Conservation (phyloP, 2,797 vertebrate genomes). For the Corythornis leucogaster region DNA sequence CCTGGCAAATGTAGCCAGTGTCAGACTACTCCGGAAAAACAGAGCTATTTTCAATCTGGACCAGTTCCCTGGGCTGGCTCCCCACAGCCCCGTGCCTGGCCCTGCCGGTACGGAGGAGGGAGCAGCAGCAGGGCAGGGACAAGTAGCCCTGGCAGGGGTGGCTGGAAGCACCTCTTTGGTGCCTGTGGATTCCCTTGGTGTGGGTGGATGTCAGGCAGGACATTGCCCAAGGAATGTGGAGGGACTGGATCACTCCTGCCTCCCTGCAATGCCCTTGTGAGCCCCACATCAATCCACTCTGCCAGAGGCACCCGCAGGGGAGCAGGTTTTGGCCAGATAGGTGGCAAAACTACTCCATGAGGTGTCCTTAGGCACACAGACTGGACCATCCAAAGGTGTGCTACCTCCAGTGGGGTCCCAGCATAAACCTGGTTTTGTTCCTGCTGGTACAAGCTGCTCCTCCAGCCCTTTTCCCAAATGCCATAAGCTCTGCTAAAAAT, state of each 20-base stretch:
- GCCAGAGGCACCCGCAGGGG: background rate
- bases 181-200: background rate
- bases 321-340: background rate
- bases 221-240: background rate
- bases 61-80: constrained; percentile 7
- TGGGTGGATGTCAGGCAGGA: background rate
- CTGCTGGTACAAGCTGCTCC: background rate
- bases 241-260: background rate
- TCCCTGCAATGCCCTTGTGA: background rate
- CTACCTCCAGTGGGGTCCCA: background rate
- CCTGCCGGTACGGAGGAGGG: background rate
- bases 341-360: background rate
- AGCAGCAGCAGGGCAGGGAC: background rate
- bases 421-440: background rate
- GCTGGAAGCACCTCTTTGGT: background rate
- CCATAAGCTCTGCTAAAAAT: constrained; percentile 10
- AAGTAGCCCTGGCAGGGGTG: background rate
- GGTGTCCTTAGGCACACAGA: background rate
- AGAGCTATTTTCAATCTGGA: constrained; percentile 57
- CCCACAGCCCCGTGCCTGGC: background rate
- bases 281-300: background rate
- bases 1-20: constrained; percentile 39
- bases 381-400: accelerated
- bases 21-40: constrained; percentile 49
- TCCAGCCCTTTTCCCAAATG: background rate